Percentiles rank a stretch among this genome's conserved stretches.
Conservation (phyloP, 2,888 invertebrate species). For the Piscicola geometra region DNA sequence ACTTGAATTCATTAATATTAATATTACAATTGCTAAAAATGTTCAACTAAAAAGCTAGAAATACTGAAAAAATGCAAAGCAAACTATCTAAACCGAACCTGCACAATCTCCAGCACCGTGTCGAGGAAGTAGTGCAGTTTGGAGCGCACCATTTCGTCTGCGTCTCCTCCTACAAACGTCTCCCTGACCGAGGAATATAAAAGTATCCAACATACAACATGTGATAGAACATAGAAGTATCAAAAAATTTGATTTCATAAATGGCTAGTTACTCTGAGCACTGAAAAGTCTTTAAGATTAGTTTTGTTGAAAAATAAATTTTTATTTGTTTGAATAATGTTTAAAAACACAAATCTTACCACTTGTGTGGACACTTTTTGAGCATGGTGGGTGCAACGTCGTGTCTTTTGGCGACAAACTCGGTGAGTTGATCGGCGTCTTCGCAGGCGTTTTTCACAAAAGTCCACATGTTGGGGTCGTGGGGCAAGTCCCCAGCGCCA, state of each 20-base stretch:
- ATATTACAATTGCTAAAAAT: neutral
- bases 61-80: neutral
- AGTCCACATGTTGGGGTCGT: slow-evolving; percentile 52
- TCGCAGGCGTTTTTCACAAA: slow-evolving; percentile 46
- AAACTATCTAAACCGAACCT: slow-evolving; percentile 34
- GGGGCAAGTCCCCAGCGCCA: slow-evolving; percentile 54
- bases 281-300: too few species aligned
- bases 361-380: slow-evolving; percentile 42
- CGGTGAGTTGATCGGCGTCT: slow-evolving; percentile 44
- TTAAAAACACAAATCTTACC: too few species aligned
- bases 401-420: slow-evolving; percentile 44
- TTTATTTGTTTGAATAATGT: too few species aligned
- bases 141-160: slow-evolving; percentile 48
- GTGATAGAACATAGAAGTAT: too few species aligned
- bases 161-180: slow-evolving; percentile 37
- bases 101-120: slow-evolving; percentile 53
- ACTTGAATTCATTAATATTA: too few species aligned
- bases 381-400: slow-evolving; percentile 41
- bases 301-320: too few species aligned
- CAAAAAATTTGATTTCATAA: too few species aligned
- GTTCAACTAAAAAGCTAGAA: neutral
- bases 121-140: slow-evolving; percentile 55
- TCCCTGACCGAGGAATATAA: slow-evolving; percentile 42
- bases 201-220: neutral
- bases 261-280: too few species aligned